Evolutionary conservation across 2,797 vertebrate species (phyloP), one percentile per base, ranked within the genome.

Genomic region (Clarias fuscus): DNA sequence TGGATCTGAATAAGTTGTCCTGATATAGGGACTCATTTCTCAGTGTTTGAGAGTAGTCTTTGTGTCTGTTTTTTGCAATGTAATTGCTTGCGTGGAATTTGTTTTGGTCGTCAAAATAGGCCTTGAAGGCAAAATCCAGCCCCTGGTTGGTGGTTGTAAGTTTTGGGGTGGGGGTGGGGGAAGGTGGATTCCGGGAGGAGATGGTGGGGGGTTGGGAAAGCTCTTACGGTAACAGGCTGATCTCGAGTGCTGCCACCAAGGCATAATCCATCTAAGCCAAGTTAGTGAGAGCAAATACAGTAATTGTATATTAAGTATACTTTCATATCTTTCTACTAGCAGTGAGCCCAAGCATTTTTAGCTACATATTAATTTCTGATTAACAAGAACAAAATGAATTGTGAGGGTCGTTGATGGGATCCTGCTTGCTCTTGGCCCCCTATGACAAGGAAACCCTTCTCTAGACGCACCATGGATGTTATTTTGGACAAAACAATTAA

Each of bases 201-300:
- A 11, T 58, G 30, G 4, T 58, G 56, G 65, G 67, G 65, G 53
- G 79, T 72, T 75, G 82, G 80, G 84, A 88, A 59, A 88, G 86
- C 93, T 93, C 86, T 88, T 78, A 90, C 58, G 88, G 89, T 95
- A 93, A 94, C 90, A 83, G 75, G 91, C 90, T 92, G 92, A 91
- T 85, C 58, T 61, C 3, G 6, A 24, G 1, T 62, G 58, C 10
- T 13, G 89, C 91, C 90, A 89, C 90, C 88, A 91, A 82, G 82
- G 88, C 83, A 89, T 95, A 95, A 96, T 94, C 95, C 92, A 88
- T 33, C 67, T 91, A 91, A 93, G 90, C 92, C 91, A 89, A 92
- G 92, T 92, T 91, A 91, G 92, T 92, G 83, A 88, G 92, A 72
- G 70, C 59, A 85, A 89, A 86, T 83, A 48, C 43, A 11, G 43